Evolutionary conservation across 2,113 vertebrate species (phyloP), one percentile per base, ranked within the genome.

Genomic region (Pollimyrus isidori): DNA sequence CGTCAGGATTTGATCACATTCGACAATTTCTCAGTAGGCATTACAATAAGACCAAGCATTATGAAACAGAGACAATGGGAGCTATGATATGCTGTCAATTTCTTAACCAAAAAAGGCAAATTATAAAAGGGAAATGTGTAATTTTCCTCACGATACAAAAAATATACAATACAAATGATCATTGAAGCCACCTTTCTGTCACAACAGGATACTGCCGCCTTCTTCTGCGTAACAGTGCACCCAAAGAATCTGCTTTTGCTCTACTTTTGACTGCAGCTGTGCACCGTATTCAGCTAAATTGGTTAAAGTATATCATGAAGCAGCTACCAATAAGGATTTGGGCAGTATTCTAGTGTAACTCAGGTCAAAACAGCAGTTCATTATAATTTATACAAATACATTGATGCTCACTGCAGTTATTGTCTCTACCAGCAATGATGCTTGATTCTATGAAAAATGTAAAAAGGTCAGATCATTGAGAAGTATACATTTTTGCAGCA

Each of bases 381-480:
- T 93, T 90, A 93, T 91, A 92, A 88, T 92, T 93, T 93, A 83
- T 92, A 91, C 89, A 94, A 92, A 92, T 73, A 89, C 69, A 91
- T 56, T 89, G 92, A 92, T 92, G 93, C 89, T 92, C 91, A 91
- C 92, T 93, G 89, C 92, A 94, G 91, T 92, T 93, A 87, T 88
- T 82, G 84, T 91, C 91, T 92, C 90, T 92, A 80, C 92, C 90
- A 93, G 91, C 89, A 89, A 76, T 88, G 88, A 53, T 65, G 58
- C 62, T 86, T 90, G 88, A 91, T 56, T 92, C 87, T 30, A 92
- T 92, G 30, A 80, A 85, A 83, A 89, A 89, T 69, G 84, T 69
- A 73, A 73, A 73, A 89, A 52, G 80, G 48, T 39, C 23, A 86
- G 46, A 58, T 26, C 73, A 91, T 90, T 89, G 65, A 91, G 92